Evolutionary conservation across 2,797 vertebrate species (phyloP).

Genomic region (Balearica regulorum): DNA sequence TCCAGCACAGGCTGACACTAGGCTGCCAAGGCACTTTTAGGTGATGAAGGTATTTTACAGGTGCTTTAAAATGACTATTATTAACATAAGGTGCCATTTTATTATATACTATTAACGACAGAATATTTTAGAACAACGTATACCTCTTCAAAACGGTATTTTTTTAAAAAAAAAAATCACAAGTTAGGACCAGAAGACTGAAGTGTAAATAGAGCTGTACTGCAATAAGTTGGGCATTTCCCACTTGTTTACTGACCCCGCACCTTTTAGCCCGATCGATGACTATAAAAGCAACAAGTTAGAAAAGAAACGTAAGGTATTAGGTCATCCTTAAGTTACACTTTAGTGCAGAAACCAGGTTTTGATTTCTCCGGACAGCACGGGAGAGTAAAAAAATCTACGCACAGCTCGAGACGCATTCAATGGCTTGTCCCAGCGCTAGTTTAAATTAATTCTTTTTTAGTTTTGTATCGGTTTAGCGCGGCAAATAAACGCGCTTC

Average conservation of each 20-base stretch:
- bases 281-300: background rate
- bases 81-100: background rate
- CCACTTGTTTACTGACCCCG: background rate
- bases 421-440: background rate
- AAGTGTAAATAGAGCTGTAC: background rate
- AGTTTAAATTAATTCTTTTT: background rate
- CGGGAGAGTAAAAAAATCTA: background rate
- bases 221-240: background rate
- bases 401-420: accelerated
- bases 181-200: background rate
- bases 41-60: background rate
- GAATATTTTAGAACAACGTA: background rate
- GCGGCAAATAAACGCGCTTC: background rate
- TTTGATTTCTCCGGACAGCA: background rate
- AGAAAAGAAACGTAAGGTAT: background rate
- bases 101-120: background rate
- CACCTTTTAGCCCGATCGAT: background rate
- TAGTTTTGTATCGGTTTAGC: background rate
- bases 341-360: background rate
- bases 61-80: background rate
- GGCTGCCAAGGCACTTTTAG: background rate
- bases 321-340: background rate
- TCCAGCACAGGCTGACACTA: background rate
- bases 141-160: background rate
- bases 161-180: background rate